A percentile compares a stretch with the other conserved stretches of the same genome.
phyloP scores from a whole-genome alignment of 1,140 invertebrate genomes.

The Drosophila ohnishii region DNA sequence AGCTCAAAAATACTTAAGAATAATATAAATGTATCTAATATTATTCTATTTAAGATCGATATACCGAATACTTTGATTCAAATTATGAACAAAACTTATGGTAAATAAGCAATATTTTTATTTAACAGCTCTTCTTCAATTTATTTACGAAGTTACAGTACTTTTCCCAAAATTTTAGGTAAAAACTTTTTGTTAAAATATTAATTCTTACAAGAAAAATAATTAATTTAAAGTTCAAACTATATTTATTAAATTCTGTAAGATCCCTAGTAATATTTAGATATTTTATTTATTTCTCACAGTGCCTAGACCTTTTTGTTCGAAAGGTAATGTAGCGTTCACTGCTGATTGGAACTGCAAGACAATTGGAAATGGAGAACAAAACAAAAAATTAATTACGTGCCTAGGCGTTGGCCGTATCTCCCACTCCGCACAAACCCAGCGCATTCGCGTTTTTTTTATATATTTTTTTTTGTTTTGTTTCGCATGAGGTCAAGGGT shows the following conservation, averaged over 20 bases:
- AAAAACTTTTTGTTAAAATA: too few species aligned
- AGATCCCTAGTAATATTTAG: not conserved
- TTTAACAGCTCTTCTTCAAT: too few species aligned
- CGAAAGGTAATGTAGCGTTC: conserved; percentile 11
- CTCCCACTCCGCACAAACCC: not conserved
- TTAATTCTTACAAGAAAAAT: too few species aligned
- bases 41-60: too few species aligned
- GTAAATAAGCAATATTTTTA: too few species aligned
- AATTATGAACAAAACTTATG: too few species aligned
- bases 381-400: conserved; percentile 51
- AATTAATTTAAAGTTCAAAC: too few species aligned
- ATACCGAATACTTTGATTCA: too few species aligned
- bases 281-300: not conserved
- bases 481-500: conserved; percentile 66
- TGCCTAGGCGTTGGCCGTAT: conserved; percentile 26
- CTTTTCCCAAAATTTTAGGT: too few species aligned
- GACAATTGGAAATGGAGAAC: conserved; percentile 21
- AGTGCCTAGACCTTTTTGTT: not conserved
- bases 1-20: too few species aligned
- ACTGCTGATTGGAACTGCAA: conserved; percentile 1
- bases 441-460: not conserved
- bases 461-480: conserved; percentile 12
- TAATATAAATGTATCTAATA: too few species aligned
- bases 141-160: too few species aligned
- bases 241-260: not conserved